Percentiles rank a stretch among this genome's conserved stretches.
These are phyloP conservation scores for Apodemia zela DNA, from an alignment of 2,888 invertebrate genomes.

Conservation along the genomic window DNA sequence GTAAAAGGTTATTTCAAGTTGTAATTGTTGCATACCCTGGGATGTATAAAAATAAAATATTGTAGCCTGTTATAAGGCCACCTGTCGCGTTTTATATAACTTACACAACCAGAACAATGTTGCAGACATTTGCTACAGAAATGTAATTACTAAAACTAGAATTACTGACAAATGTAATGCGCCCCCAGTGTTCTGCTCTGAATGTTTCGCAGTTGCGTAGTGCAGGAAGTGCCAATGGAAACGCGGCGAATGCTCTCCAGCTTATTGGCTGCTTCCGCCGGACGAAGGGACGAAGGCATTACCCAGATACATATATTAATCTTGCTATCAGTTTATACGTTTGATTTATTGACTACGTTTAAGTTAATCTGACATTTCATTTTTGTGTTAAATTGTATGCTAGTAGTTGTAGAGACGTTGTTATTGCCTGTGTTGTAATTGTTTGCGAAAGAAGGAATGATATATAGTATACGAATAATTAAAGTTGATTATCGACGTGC, in stretches of 20 bases:
- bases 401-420: no score
- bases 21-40: no score
- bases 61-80: background rate
- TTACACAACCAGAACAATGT: background rate
- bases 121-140: background rate
- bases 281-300: slow-evolving; percentile 6
- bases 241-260: background rate
- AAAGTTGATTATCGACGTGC: no score
- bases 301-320: background rate
- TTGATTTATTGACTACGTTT: no score
- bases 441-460: no score
- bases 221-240: slow-evolving; percentile 2
- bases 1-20: no score
- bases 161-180: background rate
- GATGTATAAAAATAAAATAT: no score
- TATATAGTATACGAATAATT: no score
- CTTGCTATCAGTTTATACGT: background rate
- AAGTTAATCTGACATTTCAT: no score
- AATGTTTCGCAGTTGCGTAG: slow-evolving; percentile 10
- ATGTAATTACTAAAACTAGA: background rate
- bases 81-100: background rate
- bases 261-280: slow-evolving; percentile 4
- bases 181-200: background rate
- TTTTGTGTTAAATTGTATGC: no score
- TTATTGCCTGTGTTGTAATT: no score